Evolutionary conservation across 1,140 invertebrate genomes (phyloP).

Genomic region (Trichomalopsis sarcophagae): DNA sequence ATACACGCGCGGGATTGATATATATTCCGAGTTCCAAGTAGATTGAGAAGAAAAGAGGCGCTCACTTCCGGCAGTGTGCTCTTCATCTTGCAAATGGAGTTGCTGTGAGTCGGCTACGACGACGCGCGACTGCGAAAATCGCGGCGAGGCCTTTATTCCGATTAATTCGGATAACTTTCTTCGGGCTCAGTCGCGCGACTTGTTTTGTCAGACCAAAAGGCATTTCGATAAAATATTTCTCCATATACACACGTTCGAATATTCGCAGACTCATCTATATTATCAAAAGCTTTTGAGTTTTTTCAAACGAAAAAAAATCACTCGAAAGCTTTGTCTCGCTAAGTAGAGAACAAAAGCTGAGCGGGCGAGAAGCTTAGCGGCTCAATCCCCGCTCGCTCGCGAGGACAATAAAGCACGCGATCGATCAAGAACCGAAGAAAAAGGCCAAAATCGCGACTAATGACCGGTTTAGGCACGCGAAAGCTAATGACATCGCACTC

Average conservation of each 20-base stretch:
- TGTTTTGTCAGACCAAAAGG: too few species aligned
- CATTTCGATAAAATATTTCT: slow-evolving; percentile 19
- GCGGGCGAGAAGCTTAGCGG: not conserved
- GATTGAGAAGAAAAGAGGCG: slow-evolving; percentile 2
- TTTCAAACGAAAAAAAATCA: not conserved
- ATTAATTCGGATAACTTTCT: slow-evolving; percentile 23
- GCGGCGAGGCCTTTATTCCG: slow-evolving; percentile 41
- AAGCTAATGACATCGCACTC: slow-evolving; percentile 49
- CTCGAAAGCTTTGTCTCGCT: not conserved
- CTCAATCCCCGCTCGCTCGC: slow-evolving; percentile 50
- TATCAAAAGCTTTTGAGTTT: not conserved
- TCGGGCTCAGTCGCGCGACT: too few species aligned
- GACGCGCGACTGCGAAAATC: slow-evolving; percentile 17
- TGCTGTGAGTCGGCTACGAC: too few species aligned
- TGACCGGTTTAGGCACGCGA: slow-evolving; percentile 44
- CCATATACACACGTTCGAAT: too few species aligned
- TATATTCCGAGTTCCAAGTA: slow-evolving; percentile 13
- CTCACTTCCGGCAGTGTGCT: slow-evolving; percentile 34
- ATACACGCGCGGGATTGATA: not conserved
- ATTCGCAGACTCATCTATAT: too few species aligned
- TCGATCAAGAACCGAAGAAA: slow-evolving; percentile 39
- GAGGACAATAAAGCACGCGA: slow-evolving; percentile 55
- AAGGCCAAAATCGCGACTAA: slow-evolving; percentile 47
- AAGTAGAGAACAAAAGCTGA: slow-evolving; percentile 19
- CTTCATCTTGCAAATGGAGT: slow-evolving; percentile 50